Evolutionary conservation across 2,113 vertebrate genomes (phyloP), one percentile per base, ranked within the genome.

Genomic region (Onychorhynchus coronatus): DNA sequence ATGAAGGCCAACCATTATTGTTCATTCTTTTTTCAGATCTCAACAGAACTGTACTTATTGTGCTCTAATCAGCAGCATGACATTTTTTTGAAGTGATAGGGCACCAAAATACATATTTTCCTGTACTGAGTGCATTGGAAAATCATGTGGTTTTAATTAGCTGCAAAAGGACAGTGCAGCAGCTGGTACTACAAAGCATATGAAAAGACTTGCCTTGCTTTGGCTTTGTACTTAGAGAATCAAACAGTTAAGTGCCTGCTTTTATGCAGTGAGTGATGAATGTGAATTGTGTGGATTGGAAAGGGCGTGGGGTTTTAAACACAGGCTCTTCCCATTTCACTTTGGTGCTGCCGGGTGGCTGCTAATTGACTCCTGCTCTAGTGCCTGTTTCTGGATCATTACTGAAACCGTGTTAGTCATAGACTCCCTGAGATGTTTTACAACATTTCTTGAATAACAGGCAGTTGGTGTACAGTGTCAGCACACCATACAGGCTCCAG

Each of bases 341-440:
- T 94, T 92, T 4, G 2, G 65, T 78, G 44, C 75, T 88, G 90
- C 75, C 0, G 66, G 31, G 52, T 84, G 79, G 52, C 65, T 95
- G 96, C 73, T 96, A 92, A 96, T 95, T 96, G 92, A 81, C 83
- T 94, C 63, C 65, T 86, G 95, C 68, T 94, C 85, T 89, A 62
- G 81, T 84, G 88, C 41, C 52, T 92, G 70, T 94, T 82, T 91
- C 93, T 93, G 92, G 82, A 80, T 95, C 39, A 17, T 90, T 96
- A 89, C 70, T 89, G 86, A 93, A 87, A 56, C 56, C 55, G 53
- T 44, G 76, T 92, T 96, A 96, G 90, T 94, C 93, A 92, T 8
- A 95, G 88, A 41, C 80, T 94, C 91, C 79, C 85, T 61, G 85
- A 93, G 88, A 81, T 79, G 72, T 93, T 93, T 94, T 88, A 93